phyloP scores from a whole-genome alignment of 2,113 vertebrate species.

The Centrocercus urophasianus region DNA sequence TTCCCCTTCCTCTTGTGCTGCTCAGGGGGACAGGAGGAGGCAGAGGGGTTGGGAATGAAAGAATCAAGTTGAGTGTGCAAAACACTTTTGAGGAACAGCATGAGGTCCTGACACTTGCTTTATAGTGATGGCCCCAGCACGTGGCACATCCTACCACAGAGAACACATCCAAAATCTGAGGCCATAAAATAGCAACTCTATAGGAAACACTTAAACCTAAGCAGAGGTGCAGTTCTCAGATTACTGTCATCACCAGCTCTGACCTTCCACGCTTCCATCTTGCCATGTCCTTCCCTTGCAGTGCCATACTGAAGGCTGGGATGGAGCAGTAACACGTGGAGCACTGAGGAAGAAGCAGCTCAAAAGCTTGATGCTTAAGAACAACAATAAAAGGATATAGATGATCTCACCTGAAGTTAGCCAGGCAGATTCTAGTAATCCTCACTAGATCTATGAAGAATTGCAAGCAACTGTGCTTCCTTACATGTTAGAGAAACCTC shows the following conservation, averaged over 20 bases:
- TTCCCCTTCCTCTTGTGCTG: fast-evolving
- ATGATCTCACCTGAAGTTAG: neutral
- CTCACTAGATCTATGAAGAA: neutral
- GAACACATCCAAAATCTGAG: neutral
- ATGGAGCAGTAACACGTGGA: neutral
- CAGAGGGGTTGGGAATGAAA: neutral
- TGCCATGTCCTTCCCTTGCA: neutral
- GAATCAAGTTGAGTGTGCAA: neutral
- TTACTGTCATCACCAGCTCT: neutral
- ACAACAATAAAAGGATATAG: neutral
- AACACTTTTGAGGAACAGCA: neutral
- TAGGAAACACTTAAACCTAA: neutral
- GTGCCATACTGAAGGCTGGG: neutral
- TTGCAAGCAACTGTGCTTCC: neutral
- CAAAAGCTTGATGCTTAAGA: neutral
- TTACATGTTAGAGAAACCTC: neutral
- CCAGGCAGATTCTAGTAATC: neutral
- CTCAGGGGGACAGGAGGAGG: neutral
- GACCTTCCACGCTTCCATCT: neutral
- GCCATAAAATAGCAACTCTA: neutral
- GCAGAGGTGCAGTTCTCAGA: neutral
- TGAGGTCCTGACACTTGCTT: fast-evolving
- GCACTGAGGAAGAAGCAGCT: neutral
- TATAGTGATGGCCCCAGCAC: neutral
- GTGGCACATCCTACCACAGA: neutral